Base-by-base conservation (phyloP, 2,113 vertebrate species). In the Tragelaphus scriptus region DNA sequence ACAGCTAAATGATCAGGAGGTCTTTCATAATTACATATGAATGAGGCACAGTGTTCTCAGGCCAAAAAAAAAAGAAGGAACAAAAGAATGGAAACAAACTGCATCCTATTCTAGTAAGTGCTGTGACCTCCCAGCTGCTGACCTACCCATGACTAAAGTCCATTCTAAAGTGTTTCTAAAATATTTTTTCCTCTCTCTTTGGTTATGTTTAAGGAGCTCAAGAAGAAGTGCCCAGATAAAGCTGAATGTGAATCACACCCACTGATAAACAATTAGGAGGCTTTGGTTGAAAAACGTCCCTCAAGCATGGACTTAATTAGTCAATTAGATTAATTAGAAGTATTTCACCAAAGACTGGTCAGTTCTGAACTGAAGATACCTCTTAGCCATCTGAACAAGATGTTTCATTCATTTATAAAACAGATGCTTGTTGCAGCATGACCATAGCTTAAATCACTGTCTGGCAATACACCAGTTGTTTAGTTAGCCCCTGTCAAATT, bases 201-300 rank as follows among this genome's bases (percentile, higher is more conserved):
- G 68, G n/a, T 28, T 96, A 6, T 90, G 77, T 90, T 95, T 81
- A 90, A 86, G 53, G 49, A 96, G 49, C n/a, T 85, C 53, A 89
- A 88, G 95, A 87, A 91, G 58, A 75, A 92, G 28, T 15, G 47
- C n/a, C 40, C 7, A 96, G 95, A 97, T 96, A 97, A 96, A 95
- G 55, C 8, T 91, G 53, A 88, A 59, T 80, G 85, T 75, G 80
- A 92, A 82, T 95, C 80, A 71, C 17, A 77, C 21, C 2, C 51
- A 97, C 47, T 91, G 97, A 93, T 97, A 97, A 97, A 89, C 91
- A 97, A 94, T 95, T 96, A 98, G 40, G 49, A 97, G 51, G 59
- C 32, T 88, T 58, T 87, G 32, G 75, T 61, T 96, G 71, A 95
- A 97, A 98, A 97, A 79, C 79, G 58, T 53, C 28, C 14, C 47